Base-by-base conservation (phyloP, 2,888 invertebrate genomes). In the Chrysina gloriosa region DNA sequence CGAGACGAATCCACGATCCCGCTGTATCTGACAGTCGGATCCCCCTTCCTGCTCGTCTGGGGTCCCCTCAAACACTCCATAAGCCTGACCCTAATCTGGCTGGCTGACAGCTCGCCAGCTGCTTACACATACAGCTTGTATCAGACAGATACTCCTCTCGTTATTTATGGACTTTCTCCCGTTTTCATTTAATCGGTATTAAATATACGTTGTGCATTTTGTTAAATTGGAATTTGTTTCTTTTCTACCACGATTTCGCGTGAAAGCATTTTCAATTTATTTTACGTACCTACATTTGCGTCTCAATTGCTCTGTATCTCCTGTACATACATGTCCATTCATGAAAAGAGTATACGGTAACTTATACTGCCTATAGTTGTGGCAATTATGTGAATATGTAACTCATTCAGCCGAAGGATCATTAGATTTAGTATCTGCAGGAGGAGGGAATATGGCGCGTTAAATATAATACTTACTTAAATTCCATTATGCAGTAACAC, bases 11-110 rank as follows among this genome's bases (percentile, higher is more conserved):
- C 79, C 78, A 71, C 76, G 73, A 75, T 74, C 67, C 77, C 77
- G 77, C 78, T 80, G 79, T 72, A 77, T 78, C 77, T 79, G 79
- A 81, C 79, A 78, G 79, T 76, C 74, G 70, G 74, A 65, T 72
- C 73, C 75, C 76, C 74, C 74, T 73, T 73, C 70, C 69, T 71
- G 72, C 71, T 75, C 65, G 65, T 69, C 70, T 68, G 71, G 71
- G 72, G 73, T 74, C 75, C 73, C 72, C 71, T 73, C 76, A 73
- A 76, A 75, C 75, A 74, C 76, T 74, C 76, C 75, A 74, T 74
- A 75, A 77, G 79, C 78, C 79, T 80, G 82, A 82, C 81, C 82
- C 81, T 81, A 81, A 82, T 82, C 82, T 79, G 78, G 77, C 78
- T 75, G 75, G 77, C 80, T 81, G 81, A 81, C 81, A 81, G 81